Evolutionary conservation across 2,113 vertebrate genomes (phyloP).

Genomic region (Camarhynchus parvulus): DNA sequence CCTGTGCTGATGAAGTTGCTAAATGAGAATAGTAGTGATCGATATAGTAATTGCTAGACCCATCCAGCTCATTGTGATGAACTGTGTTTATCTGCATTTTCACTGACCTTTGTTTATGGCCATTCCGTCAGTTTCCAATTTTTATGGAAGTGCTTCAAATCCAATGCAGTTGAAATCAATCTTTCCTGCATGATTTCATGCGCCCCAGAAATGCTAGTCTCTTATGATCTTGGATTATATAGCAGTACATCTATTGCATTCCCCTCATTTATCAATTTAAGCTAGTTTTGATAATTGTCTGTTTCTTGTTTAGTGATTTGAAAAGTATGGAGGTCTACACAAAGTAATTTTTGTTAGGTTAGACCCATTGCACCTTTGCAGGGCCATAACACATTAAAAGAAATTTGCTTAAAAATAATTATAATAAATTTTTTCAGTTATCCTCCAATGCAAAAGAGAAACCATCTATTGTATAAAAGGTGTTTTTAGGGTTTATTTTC

Average conservation of each 20-base stretch:
- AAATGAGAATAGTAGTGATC: slow-evolving; percentile 10
- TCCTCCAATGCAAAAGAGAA: background rate
- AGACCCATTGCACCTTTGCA: background rate
- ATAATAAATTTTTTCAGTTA: background rate
- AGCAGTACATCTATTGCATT: background rate
- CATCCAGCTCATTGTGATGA: background rate
- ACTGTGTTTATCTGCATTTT: slow-evolving; percentile 20
- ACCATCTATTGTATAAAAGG: background rate
- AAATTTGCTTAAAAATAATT: background rate
- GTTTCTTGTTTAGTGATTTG: background rate
- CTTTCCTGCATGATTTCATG: background rate
- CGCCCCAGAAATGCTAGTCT: background rate
- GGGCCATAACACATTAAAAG: background rate
- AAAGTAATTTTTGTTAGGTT: background rate
- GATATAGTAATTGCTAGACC: background rate
- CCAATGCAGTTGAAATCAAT: background rate
- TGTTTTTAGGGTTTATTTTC: background rate
- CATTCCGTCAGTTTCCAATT: background rate
- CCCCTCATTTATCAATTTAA: background rate
- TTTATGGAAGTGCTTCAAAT: background rate
- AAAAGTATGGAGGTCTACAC: background rate
- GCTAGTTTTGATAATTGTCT: background rate
- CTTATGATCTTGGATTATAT: background rate
- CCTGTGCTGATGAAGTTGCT: slow-evolving; percentile 14
- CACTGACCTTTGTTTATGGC: background rate